Conservation (phyloP, 35 echinoderm and acorn worm species). For the Holothuria glaberrima region DNA sequence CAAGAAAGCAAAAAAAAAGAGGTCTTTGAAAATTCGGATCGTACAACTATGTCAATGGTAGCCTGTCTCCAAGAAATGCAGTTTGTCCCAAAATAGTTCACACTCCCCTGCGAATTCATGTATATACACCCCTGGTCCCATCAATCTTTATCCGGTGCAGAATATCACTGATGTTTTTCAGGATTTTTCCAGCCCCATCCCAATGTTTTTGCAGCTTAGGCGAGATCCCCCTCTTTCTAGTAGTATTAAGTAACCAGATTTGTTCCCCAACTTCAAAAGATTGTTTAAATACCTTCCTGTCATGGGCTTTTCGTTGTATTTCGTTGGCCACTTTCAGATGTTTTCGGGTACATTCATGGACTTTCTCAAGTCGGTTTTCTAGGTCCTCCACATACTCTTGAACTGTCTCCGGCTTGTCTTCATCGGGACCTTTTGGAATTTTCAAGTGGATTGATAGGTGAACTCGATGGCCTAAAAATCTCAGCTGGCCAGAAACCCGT, state of each 20-base stretch:
- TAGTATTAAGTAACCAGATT: constrained; percentile 56
- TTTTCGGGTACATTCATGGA: not conserved
- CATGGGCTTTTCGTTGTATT: constrained; percentile 51
- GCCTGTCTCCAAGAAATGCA: too few relatives aligned
- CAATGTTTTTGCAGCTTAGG: constrained; percentile 69
- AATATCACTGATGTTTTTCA: constrained; percentile 63
- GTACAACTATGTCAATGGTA: too few relatives aligned
- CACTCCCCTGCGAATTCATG: too few relatives aligned
- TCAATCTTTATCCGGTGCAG: constrained; percentile 49
- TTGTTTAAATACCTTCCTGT: not conserved
- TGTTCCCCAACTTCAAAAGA: constrained; percentile 1
- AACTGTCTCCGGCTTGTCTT: not conserved
- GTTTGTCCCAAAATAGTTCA: too few relatives aligned
- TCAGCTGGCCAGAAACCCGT: constrained; percentile 22
- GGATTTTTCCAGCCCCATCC: constrained; percentile 65
- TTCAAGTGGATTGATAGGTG: not conserved
- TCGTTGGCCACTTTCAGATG: constrained; percentile 30
- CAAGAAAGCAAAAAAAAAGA: too few relatives aligned
- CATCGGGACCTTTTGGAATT: constrained; percentile 1
- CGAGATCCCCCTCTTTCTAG: constrained; percentile 40
- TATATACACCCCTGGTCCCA: too few relatives aligned
- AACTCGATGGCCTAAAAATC: constrained; percentile 47
- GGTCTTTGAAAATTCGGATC: too few relatives aligned
- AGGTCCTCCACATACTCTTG: not conserved
- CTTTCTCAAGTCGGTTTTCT: constrained; percentile 7